Evolutionary conservation across 2,888 invertebrate genomes (phyloP).

Genomic region (Girardia tigrina): DNA sequence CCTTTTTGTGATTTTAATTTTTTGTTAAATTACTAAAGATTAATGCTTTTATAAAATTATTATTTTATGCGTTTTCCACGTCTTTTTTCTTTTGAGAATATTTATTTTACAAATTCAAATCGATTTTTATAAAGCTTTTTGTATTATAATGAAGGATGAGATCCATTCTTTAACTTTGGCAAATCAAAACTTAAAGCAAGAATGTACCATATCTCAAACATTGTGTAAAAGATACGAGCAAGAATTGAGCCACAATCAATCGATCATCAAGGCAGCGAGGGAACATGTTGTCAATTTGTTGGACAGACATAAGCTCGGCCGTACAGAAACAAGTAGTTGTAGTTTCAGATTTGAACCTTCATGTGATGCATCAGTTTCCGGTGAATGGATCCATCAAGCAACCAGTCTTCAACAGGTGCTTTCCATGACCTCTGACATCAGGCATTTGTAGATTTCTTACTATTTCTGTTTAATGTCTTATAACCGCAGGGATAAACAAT

Average conservation of each 20-base stretch:
- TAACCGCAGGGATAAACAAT: neutral
- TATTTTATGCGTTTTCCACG: too few relatives aligned
- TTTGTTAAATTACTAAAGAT: too few relatives aligned
- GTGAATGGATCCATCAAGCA: slow-evolving; percentile 4
- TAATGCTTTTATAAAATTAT: too few relatives aligned
- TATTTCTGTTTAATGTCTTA: neutral
- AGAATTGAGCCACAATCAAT: neutral
- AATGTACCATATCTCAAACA: neutral
- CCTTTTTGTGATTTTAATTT: too few relatives aligned
- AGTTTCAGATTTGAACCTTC: neutral
- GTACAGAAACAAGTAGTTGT: neutral
- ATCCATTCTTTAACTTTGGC: neutral
- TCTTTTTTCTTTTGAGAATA: too few relatives aligned
- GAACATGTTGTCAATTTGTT: slow-evolving; percentile 10
- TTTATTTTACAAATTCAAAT: too few relatives aligned
- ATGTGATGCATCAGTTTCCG: neutral
- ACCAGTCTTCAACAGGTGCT: neutral
- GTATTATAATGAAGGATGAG: neutral
- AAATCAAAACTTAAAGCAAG: neutral
- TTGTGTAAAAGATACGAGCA: neutral
- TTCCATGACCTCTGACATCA: neutral
- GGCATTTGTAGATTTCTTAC: neutral
- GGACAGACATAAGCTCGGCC: neutral
- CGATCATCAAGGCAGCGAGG: neutral
- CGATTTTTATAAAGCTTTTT: too few relatives aligned